Conservation (phyloP, 2,888 invertebrate species). For the Luperina testacea region DNA sequence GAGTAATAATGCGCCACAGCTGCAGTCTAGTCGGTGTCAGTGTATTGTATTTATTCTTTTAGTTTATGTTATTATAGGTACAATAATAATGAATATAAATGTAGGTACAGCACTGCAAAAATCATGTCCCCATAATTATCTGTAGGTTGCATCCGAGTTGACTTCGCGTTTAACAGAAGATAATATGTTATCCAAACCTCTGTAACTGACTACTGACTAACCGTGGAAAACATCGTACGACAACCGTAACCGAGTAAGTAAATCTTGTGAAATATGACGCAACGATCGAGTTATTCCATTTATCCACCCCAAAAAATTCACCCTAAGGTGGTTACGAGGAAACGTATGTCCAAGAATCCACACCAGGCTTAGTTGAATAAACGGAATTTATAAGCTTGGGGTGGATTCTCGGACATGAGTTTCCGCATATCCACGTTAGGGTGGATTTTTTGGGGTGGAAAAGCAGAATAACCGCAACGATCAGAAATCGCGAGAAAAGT, state of each 20-base stretch:
- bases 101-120: not conserved
- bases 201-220: conserved; percentile 1
- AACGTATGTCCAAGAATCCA: no score
- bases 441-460: no score
- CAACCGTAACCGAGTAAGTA: not conserved
- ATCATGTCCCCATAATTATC: not conserved
- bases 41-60: not conserved
- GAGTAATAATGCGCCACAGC: not conserved
- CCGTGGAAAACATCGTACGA: not conserved
- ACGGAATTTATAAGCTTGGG: no score
- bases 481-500: conserved; percentile 7
- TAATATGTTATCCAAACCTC: not conserved
- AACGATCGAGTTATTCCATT: no score
- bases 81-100: not conserved
- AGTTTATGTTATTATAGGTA: not conserved
- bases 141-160: not conserved
- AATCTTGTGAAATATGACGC: not conserved
- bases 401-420: no score
- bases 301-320: no score
- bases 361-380: no score
- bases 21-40: not conserved
- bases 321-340: no score
- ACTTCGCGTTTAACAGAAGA: not conserved
- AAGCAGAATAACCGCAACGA: conserved; percentile 1
- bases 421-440: no score